Conservation (phyloP, 2,888 invertebrate genomes). For the Prenolepis imparis region DNA sequence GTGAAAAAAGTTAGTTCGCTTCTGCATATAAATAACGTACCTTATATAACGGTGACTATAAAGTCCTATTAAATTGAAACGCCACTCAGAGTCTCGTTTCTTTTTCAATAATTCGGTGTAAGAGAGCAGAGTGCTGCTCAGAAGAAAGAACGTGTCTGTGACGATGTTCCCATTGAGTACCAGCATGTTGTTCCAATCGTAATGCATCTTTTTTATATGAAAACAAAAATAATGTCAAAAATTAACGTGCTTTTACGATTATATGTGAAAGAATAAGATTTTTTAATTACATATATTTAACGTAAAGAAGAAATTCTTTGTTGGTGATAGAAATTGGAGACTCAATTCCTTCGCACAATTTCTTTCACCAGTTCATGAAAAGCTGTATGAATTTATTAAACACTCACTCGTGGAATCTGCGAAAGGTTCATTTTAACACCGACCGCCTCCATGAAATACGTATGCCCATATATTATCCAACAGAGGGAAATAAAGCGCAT, state of each 20-base stretch:
- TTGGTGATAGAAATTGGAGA: not conserved
- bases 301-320: not conserved
- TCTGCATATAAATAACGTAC: conserved; percentile 81
- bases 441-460: conserved; percentile 77
- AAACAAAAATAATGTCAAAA: not conserved
- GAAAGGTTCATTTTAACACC: conserved; percentile 76
- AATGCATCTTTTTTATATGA: conserved; percentile 75
- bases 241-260: not conserved
- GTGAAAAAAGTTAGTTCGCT: not conserved
- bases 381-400: not conserved
- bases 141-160: conserved; percentile 83
- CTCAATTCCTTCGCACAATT: too few species aligned
- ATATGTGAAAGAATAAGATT: not conserved
- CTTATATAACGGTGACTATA: conserved; percentile 91
- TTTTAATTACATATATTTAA: not conserved
- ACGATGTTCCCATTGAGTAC: conserved; percentile 82
- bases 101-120: conserved; percentile 76
- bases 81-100: conserved; percentile 63
- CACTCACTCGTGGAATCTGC: conserved; percentile 73
- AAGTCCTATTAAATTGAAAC: conserved; percentile 88
- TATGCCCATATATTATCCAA: conserved; percentile 84
- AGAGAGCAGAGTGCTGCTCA: conserved; percentile 82
- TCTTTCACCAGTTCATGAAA: not conserved
- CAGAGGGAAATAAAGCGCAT: conserved; percentile 84
- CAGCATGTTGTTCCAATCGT: conserved; percentile 79